A percentile compares a stretch with the other conserved stretches of the same genome.
These are phyloP conservation scores for Endomychus coccineus DNA, from an alignment of 2,888 invertebrate species.

Conservation along the genomic window DNA sequence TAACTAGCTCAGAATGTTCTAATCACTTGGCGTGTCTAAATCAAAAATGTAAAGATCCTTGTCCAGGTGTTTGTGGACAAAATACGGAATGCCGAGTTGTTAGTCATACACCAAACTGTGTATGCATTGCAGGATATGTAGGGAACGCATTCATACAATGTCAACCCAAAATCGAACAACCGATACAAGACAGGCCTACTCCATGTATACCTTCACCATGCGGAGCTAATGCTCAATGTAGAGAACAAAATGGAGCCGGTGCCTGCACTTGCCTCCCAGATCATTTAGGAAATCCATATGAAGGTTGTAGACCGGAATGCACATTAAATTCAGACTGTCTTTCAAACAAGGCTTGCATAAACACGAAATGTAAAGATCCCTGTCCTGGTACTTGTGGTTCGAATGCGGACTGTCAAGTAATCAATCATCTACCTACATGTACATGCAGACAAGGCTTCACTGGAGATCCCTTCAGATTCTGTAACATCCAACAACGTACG, in stretches of 20 bases:
- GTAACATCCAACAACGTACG: slow-evolving; percentile 37
- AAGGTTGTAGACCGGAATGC: slow-evolving; percentile 53
- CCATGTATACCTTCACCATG: slow-evolving; percentile 48
- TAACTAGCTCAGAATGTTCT: slow-evolving; percentile 63
- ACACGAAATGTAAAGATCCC: slow-evolving; percentile 49
- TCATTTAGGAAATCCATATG: slow-evolving; percentile 68
- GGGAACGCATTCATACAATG: slow-evolving; percentile 62
- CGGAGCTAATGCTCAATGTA: slow-evolving; percentile 63
- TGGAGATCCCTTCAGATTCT: slow-evolving; percentile 57
- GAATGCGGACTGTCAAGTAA: slow-evolving; percentile 48
- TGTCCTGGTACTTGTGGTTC: slow-evolving; percentile 49
- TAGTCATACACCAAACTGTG: slow-evolving; percentile 69
- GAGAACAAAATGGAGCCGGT: slow-evolving; percentile 60
- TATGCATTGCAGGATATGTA: slow-evolving; percentile 55
- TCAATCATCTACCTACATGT: slow-evolving; percentile 56
- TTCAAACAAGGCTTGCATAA: slow-evolving; percentile 46
- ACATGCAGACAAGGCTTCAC: slow-evolving; percentile 55
- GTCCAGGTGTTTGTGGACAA: slow-evolving; percentile 62
- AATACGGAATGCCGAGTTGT: slow-evolving; percentile 68
- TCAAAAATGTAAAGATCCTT: slow-evolving; percentile 68
- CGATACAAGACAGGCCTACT: slow-evolving; percentile 19
- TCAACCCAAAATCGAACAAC: slow-evolving; percentile 22
- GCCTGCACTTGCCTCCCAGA: slow-evolving; percentile 63
- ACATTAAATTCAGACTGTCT: slow-evolving; percentile 39
- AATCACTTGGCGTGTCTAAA: slow-evolving; percentile 64